Evolutionary conservation across 2,113 vertebrate genomes (phyloP).

Genomic region (Holacanthus passer): DNA sequence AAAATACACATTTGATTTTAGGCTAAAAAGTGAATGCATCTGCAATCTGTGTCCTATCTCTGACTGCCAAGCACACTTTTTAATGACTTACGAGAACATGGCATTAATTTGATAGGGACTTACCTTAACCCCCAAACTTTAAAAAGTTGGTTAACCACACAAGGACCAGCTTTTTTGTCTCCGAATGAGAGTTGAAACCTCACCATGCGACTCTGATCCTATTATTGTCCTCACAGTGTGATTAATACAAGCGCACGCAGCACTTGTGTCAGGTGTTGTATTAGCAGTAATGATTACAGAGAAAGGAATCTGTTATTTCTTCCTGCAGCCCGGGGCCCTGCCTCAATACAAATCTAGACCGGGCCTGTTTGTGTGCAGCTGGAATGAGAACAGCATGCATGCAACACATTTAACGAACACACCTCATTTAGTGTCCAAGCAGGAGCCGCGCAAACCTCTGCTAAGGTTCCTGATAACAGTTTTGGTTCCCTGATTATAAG

Average conservation of each 20-base stretch:
- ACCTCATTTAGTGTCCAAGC: neutral
- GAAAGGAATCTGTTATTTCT: conserved; percentile 53
- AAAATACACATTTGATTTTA: neutral
- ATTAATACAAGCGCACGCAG: neutral
- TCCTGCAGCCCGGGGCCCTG: neutral
- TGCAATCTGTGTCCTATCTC: neutral
- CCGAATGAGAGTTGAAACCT: neutral
- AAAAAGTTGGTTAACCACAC: neutral
- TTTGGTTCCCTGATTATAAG: neutral
- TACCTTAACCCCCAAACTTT: neutral
- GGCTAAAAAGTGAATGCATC: neutral
- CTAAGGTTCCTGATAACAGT: neutral
- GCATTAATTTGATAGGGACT: neutral
- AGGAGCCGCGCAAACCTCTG: neutral
- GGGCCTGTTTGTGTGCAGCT: conserved; percentile 33
- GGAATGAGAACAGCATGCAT: conserved; percentile 20
- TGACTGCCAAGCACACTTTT: neutral
- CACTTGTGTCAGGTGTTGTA: conserved; percentile 1
- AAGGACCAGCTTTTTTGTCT: neutral
- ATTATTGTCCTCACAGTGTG: neutral
- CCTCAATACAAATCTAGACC: conserved; percentile 13
- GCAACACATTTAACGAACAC: conserved; percentile 27
- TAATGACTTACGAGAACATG: neutral
- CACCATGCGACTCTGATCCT: neutral
- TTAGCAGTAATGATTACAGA: conserved; percentile 38